phyloP scores from a whole-genome alignment of 2,888 invertebrate species.

The Mactromeris polynyma region DNA sequence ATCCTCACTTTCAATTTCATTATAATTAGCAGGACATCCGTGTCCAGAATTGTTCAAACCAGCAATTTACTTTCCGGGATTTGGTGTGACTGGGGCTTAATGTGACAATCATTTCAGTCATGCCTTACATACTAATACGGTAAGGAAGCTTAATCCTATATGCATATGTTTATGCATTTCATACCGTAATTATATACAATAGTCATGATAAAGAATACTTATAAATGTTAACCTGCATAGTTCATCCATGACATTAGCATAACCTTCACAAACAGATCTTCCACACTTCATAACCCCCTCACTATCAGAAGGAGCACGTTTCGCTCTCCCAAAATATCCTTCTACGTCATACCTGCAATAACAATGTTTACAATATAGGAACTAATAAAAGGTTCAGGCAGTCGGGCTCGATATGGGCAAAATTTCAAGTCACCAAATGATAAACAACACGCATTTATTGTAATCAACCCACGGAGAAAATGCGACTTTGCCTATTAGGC shows the following conservation, averaged over 20 bases:
- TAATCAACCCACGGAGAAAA: background rate
- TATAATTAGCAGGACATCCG: too few relatives aligned
- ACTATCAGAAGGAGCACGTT: conserved; percentile 41
- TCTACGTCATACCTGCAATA: conserved; percentile 53
- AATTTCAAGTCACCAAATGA: background rate
- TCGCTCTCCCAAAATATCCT: conserved; percentile 47
- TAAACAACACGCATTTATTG: background rate
- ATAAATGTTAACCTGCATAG: conserved; percentile 59
- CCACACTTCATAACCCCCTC: conserved; percentile 49
- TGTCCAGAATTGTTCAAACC: too few relatives aligned
- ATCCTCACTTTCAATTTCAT: too few relatives aligned
- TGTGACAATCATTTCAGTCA: too few relatives aligned
- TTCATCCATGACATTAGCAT: conserved; percentile 64
- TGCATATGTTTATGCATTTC: too few relatives aligned
- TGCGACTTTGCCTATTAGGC: background rate
- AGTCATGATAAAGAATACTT: too few relatives aligned
- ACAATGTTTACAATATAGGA: background rate
- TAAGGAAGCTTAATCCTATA: too few relatives aligned
- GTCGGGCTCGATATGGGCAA: background rate
- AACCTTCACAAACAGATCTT: conserved; percentile 69
- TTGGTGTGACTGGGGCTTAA: too few relatives aligned
- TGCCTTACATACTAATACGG: too few relatives aligned
- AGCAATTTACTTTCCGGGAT: too few relatives aligned
- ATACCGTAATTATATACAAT: too few relatives aligned
- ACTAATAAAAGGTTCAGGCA: background rate